Conservation (phyloP, 2,888 invertebrate genomes). For the Xestia ashworthii region DNA sequence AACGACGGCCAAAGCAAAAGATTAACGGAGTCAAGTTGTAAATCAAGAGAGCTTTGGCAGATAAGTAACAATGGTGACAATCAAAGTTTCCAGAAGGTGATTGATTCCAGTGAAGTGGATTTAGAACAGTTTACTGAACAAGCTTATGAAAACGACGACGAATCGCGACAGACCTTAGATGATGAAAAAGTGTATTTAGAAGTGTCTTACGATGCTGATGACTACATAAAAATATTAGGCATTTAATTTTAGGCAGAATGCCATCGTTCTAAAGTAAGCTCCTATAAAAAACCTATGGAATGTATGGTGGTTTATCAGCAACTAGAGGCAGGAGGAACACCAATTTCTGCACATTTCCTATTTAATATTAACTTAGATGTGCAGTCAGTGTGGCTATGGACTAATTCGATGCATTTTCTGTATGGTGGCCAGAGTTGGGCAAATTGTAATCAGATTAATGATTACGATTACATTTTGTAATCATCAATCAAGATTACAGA, state of each 20-base stretch:
- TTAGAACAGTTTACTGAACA: conserved; percentile 40
- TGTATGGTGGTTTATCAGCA: background rate
- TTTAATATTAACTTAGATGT: background rate
- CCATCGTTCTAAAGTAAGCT: background rate
- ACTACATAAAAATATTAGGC: conserved; percentile 60
- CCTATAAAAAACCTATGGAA: background rate
- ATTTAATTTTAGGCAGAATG: background rate
- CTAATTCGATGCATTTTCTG: background rate
- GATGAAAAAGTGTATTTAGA: conserved; percentile 68
- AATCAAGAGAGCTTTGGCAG: conserved; percentile 49
- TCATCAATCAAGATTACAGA: too few species aligned
- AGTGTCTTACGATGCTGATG: conserved; percentile 64
- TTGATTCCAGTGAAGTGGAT: conserved; percentile 44
- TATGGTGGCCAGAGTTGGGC: too few species aligned
- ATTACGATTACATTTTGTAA: too few species aligned
- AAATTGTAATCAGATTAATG: too few species aligned
- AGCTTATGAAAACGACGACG: conserved; percentile 36
- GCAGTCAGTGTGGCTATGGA: background rate
- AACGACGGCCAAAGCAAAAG: conserved; percentile 15
- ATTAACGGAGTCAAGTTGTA: background rate
- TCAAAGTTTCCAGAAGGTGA: conserved; percentile 37
- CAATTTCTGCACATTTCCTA: background rate
- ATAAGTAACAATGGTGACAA: conserved; percentile 42
- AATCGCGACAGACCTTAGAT: conserved; percentile 25
- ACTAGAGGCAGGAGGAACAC: background rate